Base-by-base conservation (phyloP, 2,888 invertebrate species). In the Heliconius charithonia region DNA sequence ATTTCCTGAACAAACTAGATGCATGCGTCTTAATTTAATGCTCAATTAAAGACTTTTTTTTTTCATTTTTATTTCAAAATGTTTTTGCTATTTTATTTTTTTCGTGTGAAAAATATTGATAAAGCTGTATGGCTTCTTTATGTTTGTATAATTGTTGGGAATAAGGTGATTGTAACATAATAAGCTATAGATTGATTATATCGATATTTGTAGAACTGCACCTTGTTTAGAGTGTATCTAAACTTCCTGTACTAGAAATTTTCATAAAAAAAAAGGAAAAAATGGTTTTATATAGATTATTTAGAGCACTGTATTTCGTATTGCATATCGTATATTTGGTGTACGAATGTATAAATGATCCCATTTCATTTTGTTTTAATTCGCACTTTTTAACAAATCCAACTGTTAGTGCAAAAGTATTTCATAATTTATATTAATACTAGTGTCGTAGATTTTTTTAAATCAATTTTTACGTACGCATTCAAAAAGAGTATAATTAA, bases 181-280 rank as follows among this genome's bases (percentile, higher is more conserved):
- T 69, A 71, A 76, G 77, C 79, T 75, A 75, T 62, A 56, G 78
- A 80, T 84, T 88, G 85, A 88, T 87, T 77, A 27, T 37, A 66
- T 87, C 9, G 16, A 65, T 19, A 25, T 72, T 63, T 67, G 77
- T 77, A 77, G 67, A 75, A 74, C 67, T 45, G 77, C 80, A 79
- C 80, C 16, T 51, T 66, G n/a, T 66, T 75, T 74, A 13, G 27
- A 62, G 9, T 56, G 67, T 62, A 10, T 25, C n/a, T 59, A 59
- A 72, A 59, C 59, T 56, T 25, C 29, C 9, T 29, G 51, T 22
- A 22, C 22, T 32, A 2, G 56, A 32, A 1, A n/a, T 32, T 59
- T 72, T 16, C 6, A 37, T 72, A 16, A 29, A 29, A 59, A 59
- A 72, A 32, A 37, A n/a, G 4, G 29, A 67, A 19, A 70, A 22